Evolutionary conservation across 2,113 vertebrate species (phyloP).

Genomic region (Vimba vimba): DNA sequence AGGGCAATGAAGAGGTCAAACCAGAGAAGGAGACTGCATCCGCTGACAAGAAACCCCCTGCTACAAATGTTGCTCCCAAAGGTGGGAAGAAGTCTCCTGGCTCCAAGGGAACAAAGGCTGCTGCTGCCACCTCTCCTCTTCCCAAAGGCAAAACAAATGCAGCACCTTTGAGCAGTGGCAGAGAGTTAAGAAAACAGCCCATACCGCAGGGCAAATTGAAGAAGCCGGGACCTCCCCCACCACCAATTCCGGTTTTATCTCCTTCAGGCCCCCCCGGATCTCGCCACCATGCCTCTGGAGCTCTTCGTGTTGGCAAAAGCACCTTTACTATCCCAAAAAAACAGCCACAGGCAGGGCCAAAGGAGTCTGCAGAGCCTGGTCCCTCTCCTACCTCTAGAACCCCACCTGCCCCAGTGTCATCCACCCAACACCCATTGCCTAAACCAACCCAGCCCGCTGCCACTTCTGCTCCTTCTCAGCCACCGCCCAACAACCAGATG

Average conservation of each 20-base stretch:
- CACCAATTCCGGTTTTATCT: slow-evolving; percentile 56
- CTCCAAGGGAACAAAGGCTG: slow-evolving; percentile 63
- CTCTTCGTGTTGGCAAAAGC: slow-evolving; percentile 74
- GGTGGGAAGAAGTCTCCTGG: slow-evolving; percentile 63
- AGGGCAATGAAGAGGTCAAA: slow-evolving; percentile 66
- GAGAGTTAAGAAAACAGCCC: slow-evolving; percentile 64
- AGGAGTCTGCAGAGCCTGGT: slow-evolving; percentile 59
- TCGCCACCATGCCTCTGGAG: slow-evolving; percentile 76
- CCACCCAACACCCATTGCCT: slow-evolving; percentile 56
- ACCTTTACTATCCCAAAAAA: slow-evolving; percentile 81
- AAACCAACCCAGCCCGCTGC: slow-evolving; percentile 62
- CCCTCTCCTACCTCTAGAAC: slow-evolving; percentile 61
- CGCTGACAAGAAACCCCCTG: slow-evolving; percentile 61
- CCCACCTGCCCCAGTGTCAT: slow-evolving; percentile 64
- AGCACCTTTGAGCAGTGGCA: slow-evolving; percentile 47
- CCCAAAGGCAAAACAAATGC: slow-evolving; percentile 67
- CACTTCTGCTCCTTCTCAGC: slow-evolving; percentile 61
- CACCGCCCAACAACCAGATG: slow-evolving; percentile 93
- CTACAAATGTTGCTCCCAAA: slow-evolving; percentile 53
- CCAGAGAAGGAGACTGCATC: slow-evolving; percentile 63
- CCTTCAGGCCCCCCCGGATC: slow-evolving; percentile 70
- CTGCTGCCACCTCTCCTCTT: slow-evolving; percentile 37
- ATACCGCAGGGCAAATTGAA: slow-evolving; percentile 63
- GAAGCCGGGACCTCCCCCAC: slow-evolving; percentile 61
- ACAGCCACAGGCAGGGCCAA: slow-evolving; percentile 73